Base-by-base conservation (phyloP, 1,140 invertebrate species). In the Melitaea cinxia region DNA sequence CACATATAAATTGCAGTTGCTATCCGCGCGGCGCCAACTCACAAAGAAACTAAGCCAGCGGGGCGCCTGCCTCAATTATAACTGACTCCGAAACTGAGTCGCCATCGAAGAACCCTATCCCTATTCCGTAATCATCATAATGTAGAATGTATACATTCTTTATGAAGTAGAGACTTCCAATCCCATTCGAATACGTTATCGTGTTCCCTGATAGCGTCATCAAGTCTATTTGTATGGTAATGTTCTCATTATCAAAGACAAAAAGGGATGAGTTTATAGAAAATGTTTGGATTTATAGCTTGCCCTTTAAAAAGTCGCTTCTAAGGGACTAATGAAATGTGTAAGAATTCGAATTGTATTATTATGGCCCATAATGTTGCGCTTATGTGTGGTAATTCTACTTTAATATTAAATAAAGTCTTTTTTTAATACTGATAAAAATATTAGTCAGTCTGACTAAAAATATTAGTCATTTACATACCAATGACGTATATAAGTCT, bases 211-310 rank as follows among this genome's bases (percentile, higher is more conserved):
- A 53, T 49, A 30, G 28, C 26, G 56, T 39, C 57, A 35, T 30
- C 77, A 74, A 75, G 82, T 80, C 83, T 85, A 87, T 89, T 85
- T 85, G 84, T 89, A 89, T 89, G 86, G 76, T 87, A 89, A 89
- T 89, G 68, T 65, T 72, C 86, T 89, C 86, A 87, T 89, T 89
- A 87, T 81, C 68, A 73, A 54, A 85, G 79, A 85, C 83, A 85
- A 88, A 85, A 88, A 84, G 80, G 74, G 81, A 79, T 68, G 68
- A 77, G 68, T 70, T 75, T 78, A 72, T 66, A 73, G 65, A 72
- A 73, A 75, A 73, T 73, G 72, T 72, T 68, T 65, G 65, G 79
- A 89, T 89, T 89, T 87, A 89, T 85, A 72, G 68, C 53, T 50
- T 35, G 68, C 67, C 49, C 62, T 70, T 70, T 70, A 80, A 80